phyloP scores from a whole-genome alignment of 2,113 vertebrate genomes.

The Himantopus leucocephalus region DNA sequence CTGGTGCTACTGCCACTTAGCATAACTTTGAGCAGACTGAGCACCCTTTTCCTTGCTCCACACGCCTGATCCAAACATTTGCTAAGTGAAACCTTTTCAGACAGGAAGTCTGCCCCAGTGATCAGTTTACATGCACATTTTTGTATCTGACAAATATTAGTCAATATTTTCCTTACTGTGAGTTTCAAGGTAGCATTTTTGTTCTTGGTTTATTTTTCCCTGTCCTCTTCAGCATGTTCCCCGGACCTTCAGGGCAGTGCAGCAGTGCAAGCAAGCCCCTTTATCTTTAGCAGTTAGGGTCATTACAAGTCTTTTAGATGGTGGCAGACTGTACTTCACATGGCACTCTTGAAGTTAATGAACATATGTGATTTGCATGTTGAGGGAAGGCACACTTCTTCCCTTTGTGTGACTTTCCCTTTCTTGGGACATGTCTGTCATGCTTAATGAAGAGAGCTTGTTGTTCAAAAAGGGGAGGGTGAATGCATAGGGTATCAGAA shows the following conservation, averaged over 20 bases:
- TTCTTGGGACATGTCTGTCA: constrained; percentile 59
- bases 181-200: background rate
- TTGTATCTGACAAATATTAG: background rate
- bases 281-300: constrained; percentile 50
- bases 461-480: background rate
- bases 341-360: constrained; percentile 68
- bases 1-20: background rate
- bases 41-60: background rate
- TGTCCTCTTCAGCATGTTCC: background rate
- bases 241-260: background rate
- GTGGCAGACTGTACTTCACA: constrained; percentile 65
- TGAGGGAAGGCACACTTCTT: constrained; percentile 65
- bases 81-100: background rate
- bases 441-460: constrained; percentile 48
- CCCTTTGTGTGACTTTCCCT: constrained; percentile 63
- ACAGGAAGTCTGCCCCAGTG: background rate
- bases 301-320: constrained; percentile 55
- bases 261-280: background rate
- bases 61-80: background rate
- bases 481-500: background rate
- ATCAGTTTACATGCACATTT: background rate
- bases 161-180: background rate
- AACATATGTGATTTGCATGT: constrained; percentile 72
- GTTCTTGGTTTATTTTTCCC: background rate
- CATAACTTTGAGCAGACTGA: background rate